These are phyloP conservation scores for Brenthis daphne DNA, from an alignment of 2,888 invertebrate genomes.

Conservation along the genomic window DNA sequence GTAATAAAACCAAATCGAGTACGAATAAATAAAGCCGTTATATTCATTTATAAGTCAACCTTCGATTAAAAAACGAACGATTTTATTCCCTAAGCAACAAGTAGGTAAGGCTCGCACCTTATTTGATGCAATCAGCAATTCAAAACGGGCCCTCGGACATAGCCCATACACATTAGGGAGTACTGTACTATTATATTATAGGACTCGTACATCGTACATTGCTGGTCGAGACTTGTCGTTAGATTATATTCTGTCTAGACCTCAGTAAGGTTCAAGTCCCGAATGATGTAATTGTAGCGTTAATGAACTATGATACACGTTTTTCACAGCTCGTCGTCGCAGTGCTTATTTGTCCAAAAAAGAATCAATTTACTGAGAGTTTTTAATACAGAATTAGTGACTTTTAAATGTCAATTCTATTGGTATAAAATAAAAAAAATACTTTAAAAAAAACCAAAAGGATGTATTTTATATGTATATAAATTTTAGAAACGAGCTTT, in stretches of 20 bases:
- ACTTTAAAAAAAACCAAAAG: too few species aligned
- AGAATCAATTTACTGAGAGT: too few species aligned
- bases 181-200: constrained; percentile 1
- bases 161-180: constrained; percentile 36
- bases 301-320: too few species aligned
- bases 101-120: constrained; percentile 49
- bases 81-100: constrained; percentile 55
- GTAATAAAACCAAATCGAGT: constrained; percentile 12
- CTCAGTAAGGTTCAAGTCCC: background rate
- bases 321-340: too few species aligned
- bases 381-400: too few species aligned
- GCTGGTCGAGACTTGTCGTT: background rate
- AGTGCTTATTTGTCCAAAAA: too few species aligned
- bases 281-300: too few species aligned
- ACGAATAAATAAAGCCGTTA: constrained; percentile 35
- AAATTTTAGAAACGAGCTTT: too few species aligned
- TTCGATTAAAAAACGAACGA: constrained; percentile 55
- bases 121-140: constrained; percentile 59
- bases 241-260: background rate
- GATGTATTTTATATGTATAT: too few species aligned
- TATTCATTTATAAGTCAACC: constrained; percentile 55
- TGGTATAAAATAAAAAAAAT: too few species aligned
- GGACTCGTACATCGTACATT: constrained; percentile 21
- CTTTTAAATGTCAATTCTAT: too few species aligned
- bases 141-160: constrained; percentile 51